phyloP scores from a whole-genome alignment of 2,888 invertebrate species.

The Drosophila anomelani region DNA sequence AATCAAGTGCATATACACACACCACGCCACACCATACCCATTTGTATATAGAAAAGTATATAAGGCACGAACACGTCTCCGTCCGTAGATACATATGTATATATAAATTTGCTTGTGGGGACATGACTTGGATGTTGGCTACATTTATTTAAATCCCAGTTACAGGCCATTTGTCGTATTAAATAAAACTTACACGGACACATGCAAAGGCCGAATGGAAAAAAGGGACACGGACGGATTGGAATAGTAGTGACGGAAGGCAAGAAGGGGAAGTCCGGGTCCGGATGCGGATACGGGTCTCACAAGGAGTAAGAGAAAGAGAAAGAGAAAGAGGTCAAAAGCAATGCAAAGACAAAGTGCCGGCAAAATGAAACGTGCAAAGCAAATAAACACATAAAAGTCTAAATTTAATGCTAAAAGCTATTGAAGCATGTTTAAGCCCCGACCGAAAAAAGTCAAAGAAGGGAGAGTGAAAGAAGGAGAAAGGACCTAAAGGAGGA shows the following conservation, averaged over 20 bases:
- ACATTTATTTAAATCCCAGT: conserved; percentile 75
- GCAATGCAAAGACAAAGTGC: conserved; percentile 60
- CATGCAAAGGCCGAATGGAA: conserved; percentile 10
- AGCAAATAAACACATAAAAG: conserved; percentile 78
- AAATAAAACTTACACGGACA: conserved; percentile 66
- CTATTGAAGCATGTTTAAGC: conserved; percentile 68
- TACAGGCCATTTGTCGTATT: conserved; percentile 77
- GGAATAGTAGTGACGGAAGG: conserved; percentile 4
- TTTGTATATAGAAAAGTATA: not conserved
- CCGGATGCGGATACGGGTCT: conserved; percentile 1
- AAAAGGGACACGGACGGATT: conserved; percentile 5
- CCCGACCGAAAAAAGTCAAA: conserved; percentile 5
- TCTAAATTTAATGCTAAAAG: conserved; percentile 75
- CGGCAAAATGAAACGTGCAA: conserved; percentile 68
- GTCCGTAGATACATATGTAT: not conserved
- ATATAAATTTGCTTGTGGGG: conserved; percentile 29
- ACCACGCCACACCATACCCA: too few species aligned
- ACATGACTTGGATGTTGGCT: conserved; percentile 46
- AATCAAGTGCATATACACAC: conserved; percentile 47
- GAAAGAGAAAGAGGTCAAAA: conserved; percentile 27
- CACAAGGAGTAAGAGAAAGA: not conserved
- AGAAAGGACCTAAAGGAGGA: not conserved
- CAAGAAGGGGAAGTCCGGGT: not conserved
- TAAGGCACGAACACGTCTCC: not conserved
- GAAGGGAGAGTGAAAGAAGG: not conserved